Conservation (phyloP, 1,140 invertebrate genomes). For the Tetragonula clypearis region DNA sequence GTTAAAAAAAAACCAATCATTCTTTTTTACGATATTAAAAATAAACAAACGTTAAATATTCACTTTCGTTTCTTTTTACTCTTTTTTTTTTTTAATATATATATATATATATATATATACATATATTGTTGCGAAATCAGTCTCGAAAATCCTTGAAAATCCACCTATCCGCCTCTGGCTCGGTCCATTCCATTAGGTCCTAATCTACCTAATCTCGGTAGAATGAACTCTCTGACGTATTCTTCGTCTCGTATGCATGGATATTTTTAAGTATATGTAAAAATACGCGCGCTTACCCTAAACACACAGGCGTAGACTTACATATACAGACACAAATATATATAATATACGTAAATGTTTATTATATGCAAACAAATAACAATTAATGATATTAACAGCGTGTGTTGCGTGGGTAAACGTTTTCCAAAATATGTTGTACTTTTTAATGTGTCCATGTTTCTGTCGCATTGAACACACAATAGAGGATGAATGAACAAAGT, state of each 20-base stretch:
- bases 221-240: slow-evolving; percentile 16
- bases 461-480: slow-evolving; percentile 54
- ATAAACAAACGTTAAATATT: slow-evolving; percentile 41
- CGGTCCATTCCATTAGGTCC: slow-evolving; percentile 36
- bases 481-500: slow-evolving; percentile 22
- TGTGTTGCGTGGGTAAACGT: slow-evolving; percentile 72
- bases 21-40: slow-evolving; percentile 35
- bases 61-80: slow-evolving; percentile 30
- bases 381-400: slow-evolving; percentile 69
- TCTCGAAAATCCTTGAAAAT: slow-evolving; percentile 3
- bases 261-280: slow-evolving; percentile 53
- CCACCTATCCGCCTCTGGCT: slow-evolving; percentile 46
- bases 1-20: slow-evolving; percentile 32
- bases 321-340: background rate
- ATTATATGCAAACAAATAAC: slow-evolving; percentile 51
- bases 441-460: slow-evolving; percentile 77
- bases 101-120: background rate
- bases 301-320: slow-evolving; percentile 2
- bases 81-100: background rate
- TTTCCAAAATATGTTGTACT: slow-evolving; percentile 75
- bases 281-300: slow-evolving; percentile 44
- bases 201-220: slow-evolving; percentile 5
- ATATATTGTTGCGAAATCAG: background rate
- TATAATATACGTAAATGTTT: slow-evolving; percentile 39
- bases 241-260: slow-evolving; percentile 57